Evolutionary conservation across 2,888 invertebrate genomes (phyloP).

Genomic region (Pollenia griseotomentosa): DNA sequence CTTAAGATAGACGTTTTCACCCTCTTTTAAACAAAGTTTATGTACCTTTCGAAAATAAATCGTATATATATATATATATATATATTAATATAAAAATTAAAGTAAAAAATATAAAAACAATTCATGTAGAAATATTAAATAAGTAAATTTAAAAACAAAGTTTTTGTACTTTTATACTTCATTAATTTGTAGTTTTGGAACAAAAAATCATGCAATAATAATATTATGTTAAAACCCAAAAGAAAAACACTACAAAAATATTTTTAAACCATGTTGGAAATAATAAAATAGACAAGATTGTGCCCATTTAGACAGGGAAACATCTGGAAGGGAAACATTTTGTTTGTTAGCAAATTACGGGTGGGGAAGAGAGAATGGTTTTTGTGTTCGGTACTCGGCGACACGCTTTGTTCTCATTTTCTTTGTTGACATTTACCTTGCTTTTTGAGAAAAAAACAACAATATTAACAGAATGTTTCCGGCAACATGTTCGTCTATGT

Average conservation of each 20-base stretch:
- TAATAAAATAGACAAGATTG: slow-evolving; percentile 40
- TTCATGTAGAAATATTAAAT: slow-evolving; percentile 62
- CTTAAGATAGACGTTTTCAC: neutral
- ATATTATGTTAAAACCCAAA: slow-evolving; percentile 56
- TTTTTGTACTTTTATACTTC: slow-evolving; percentile 72
- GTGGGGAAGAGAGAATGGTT: too few species aligned
- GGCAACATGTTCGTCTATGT: too few species aligned
- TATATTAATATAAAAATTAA: slow-evolving; percentile 60
- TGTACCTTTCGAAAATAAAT: slow-evolving; percentile 77
- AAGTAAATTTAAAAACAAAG: slow-evolving; percentile 51
- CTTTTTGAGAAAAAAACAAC: too few species aligned
- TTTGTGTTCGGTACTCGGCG: too few species aligned
- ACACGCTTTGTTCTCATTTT: too few species aligned
- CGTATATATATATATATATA: slow-evolving; percentile 53
- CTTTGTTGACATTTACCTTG: too few species aligned
- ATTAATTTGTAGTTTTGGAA: slow-evolving; percentile 68
- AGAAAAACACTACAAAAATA: slow-evolving; percentile 40
- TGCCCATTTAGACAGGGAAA: too few species aligned
- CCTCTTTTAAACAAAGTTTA: slow-evolving; percentile 76
- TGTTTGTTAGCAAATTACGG: too few species aligned
- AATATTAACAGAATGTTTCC: too few species aligned
- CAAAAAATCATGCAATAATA: slow-evolving; percentile 56
- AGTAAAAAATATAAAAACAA: slow-evolving; percentile 37
- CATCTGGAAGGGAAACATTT: too few species aligned
- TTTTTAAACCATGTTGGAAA: slow-evolving; percentile 57